Conservation (phyloP, 2,113 vertebrate genomes). For the Leptosomus discolor region DNA sequence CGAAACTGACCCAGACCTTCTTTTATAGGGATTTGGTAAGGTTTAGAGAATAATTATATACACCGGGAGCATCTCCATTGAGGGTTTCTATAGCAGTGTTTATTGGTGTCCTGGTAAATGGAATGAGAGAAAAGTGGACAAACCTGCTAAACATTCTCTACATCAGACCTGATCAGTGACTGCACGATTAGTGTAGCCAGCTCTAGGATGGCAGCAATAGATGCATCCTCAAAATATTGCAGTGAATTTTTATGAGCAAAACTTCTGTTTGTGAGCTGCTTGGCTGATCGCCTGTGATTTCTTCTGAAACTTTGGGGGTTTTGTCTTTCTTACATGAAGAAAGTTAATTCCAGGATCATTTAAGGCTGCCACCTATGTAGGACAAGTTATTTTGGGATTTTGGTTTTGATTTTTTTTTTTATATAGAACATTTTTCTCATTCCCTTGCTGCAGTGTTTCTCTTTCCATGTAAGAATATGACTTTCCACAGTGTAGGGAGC, state of each 20-base stretch:
- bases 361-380: constrained; percentile 33
- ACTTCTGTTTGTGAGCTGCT: background rate
- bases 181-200: accelerated
- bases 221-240: background rate
- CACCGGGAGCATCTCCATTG: background rate
- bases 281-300: background rate
- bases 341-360: constrained; percentile 6
- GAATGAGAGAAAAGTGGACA: background rate
- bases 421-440: background rate
- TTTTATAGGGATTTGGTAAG: background rate
- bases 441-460: background rate
- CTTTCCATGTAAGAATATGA: constrained; percentile 6
- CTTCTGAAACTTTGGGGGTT: background rate
- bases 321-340: background rate
- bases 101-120: background rate
- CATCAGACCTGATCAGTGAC: background rate
- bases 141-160: background rate
- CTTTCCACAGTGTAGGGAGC: background rate
- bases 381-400: constrained; percentile 51
- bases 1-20: background rate
- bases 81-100: background rate
- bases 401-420: background rate
- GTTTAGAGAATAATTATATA: background rate
- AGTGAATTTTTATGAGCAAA: background rate
- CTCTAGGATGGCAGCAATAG: background rate